phyloP scores from a whole-genome alignment of 2,113 vertebrate genomes.

The Clinocottus analis region DNA sequence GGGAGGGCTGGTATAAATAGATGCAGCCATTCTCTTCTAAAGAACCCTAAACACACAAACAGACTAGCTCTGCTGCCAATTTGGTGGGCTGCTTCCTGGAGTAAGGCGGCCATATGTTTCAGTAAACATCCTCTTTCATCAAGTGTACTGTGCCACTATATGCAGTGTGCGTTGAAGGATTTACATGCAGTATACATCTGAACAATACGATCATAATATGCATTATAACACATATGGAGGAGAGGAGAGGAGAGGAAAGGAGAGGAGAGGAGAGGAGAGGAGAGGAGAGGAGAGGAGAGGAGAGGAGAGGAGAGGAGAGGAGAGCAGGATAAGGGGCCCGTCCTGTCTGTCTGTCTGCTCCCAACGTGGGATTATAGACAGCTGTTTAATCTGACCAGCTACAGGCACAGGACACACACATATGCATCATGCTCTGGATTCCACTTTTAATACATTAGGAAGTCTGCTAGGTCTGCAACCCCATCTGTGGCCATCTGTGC shows the following conservation, averaged over 20 bases:
- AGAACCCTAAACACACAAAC: constrained; percentile 60
- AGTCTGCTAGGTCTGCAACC: constrained; percentile 74
- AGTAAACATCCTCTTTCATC: constrained; percentile 45
- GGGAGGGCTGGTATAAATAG: constrained; percentile 69
- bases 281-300: constrained; percentile 28
- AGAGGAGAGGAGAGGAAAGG: neutral
- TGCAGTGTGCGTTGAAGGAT: neutral
- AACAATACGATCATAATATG: neutral
- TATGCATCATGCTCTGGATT: constrained; percentile 72
- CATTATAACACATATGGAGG: neutral
- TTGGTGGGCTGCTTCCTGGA: constrained; percentile 34
- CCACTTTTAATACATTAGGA: constrained; percentile 84
- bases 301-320: constrained; percentile 6
- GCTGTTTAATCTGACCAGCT: constrained; percentile 86
- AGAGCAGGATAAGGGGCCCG: constrained; percentile 36
- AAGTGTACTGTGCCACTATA: constrained; percentile 4
- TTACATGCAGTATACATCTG: neutral
- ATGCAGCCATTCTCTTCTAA: constrained; percentile 48
- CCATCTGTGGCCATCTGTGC: constrained; percentile 83
- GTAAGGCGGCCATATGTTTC: constrained; percentile 50
- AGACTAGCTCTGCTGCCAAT: constrained; percentile 39
- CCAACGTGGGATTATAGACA: constrained; percentile 83
- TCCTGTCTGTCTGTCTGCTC: constrained; percentile 69
- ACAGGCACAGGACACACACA: constrained; percentile 76
- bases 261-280: constrained; percentile 7